Conservation (phyloP, 1,140 invertebrate genomes). For the Brachionus calyciflorus region DNA sequence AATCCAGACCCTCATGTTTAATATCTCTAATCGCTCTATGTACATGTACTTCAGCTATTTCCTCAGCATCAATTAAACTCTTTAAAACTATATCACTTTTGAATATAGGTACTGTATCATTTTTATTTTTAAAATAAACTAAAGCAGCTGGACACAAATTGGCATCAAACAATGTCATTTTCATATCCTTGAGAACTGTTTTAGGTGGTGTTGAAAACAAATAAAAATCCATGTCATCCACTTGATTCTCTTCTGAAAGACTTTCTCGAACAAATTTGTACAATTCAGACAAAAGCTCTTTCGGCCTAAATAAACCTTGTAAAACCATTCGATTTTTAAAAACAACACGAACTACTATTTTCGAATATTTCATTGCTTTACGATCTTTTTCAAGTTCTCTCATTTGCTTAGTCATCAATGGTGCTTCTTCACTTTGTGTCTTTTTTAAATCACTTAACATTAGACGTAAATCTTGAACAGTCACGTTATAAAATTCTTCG, state of each 20-base stretch:
- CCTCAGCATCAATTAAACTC: not conserved
- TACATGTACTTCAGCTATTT: constrained; percentile 11
- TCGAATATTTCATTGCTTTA: constrained; percentile 43
- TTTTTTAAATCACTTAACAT: constrained; percentile 42
- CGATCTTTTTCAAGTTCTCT: constrained; percentile 35
- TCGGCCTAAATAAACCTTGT: constrained; percentile 40
- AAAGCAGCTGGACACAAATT: constrained; percentile 20
- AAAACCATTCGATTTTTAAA: constrained; percentile 36
- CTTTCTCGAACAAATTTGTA: constrained; percentile 41
- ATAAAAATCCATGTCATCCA: constrained; percentile 27
- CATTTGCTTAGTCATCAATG: constrained; percentile 45
- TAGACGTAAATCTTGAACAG: constrained; percentile 30
- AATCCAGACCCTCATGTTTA: constrained; percentile 31
- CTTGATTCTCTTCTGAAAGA: not conserved
- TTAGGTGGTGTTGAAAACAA: constrained; percentile 40
- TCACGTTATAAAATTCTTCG: constrained; percentile 36
- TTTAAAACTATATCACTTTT: constrained; percentile 1
- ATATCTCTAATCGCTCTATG: constrained; percentile 13
- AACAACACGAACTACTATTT: constrained; percentile 15
- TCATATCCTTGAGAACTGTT: constrained; percentile 1
- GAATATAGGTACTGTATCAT: constrained; percentile 4
- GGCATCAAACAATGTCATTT: constrained; percentile 22
- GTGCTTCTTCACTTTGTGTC: constrained; percentile 4
- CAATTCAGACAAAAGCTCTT: constrained; percentile 27
- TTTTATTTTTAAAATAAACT: constrained; percentile 42